Evolutionary conservation across 1,140 invertebrate genomes (phyloP).

Genomic region (Eumaeus atala): DNA sequence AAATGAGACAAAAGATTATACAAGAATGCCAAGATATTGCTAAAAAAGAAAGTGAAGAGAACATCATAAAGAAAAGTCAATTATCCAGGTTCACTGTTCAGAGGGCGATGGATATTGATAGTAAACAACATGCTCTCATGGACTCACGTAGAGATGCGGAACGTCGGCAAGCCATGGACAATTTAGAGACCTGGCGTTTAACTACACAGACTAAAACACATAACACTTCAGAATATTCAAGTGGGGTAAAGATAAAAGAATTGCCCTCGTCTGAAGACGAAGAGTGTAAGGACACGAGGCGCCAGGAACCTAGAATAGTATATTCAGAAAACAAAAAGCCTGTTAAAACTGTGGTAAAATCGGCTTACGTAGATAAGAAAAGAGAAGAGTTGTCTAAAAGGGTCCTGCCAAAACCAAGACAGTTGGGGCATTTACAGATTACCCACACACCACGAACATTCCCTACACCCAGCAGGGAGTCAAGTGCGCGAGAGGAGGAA

Average conservation of each 20-base stretch:
- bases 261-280: conserved; percentile 35
- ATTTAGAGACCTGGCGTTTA: conserved; percentile 79
- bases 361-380: conserved; percentile 57
- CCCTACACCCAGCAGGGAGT: conserved; percentile 89
- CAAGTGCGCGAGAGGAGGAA: conserved; percentile 81
- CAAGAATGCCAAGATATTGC: conserved; percentile 73
- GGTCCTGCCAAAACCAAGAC: conserved; percentile 76
- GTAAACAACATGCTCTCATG: conserved; percentile 72
- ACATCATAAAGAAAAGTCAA: conserved; percentile 59
- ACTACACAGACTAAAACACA: conserved; percentile 15
- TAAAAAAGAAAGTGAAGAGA: conserved; percentile 73
- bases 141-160: conserved; percentile 74
- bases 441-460: conserved; percentile 85
- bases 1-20: conserved; percentile 71
- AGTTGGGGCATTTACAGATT: conserved; percentile 77
- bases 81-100: conserved; percentile 75
- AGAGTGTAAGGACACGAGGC: conserved; percentile 1
- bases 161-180: conserved; percentile 77
- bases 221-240: conserved; percentile 13
- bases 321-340: conserved; percentile 17
- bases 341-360: conserved; percentile 40
- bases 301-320: conserved; percentile 14
- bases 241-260: conserved; percentile 38
- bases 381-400: conserved; percentile 47
- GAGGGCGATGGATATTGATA: conserved; percentile 78